These are phyloP conservation scores for Emesis furor DNA, from an alignment of 2,888 invertebrate species.

Conservation along the genomic window DNA sequence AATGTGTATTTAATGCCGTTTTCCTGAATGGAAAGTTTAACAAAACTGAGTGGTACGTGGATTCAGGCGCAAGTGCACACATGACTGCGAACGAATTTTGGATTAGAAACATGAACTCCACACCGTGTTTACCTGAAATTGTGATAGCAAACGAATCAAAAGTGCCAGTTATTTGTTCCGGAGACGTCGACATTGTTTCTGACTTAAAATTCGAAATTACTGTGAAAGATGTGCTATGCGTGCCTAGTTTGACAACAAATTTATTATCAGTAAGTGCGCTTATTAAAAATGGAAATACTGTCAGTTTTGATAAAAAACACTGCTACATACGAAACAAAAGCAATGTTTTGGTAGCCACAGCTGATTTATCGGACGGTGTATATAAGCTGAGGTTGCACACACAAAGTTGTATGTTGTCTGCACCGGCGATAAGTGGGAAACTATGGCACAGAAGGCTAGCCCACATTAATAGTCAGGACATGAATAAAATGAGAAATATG, in stretches of 20 bases:
- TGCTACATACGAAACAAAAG: constrained; percentile 36
- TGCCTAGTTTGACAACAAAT: constrained; percentile 46
- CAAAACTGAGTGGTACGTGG: constrained; percentile 47
- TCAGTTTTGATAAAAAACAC: constrained; percentile 34
- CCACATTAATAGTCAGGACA: constrained; percentile 57
- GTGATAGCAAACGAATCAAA: constrained; percentile 46
- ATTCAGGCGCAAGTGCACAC: constrained; percentile 61
- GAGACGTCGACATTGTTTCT: constrained; percentile 40
- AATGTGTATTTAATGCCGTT: constrained; percentile 63
- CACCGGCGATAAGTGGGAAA: constrained; percentile 28
- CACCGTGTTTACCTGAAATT: constrained; percentile 43
- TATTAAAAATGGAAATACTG: constrained; percentile 51
- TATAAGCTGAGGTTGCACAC: constrained; percentile 23
- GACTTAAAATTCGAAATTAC: constrained; percentile 39
- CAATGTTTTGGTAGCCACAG: constrained; percentile 24
- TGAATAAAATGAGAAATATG: constrained; percentile 63
- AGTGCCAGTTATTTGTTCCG: constrained; percentile 53
- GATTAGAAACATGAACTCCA: constrained; percentile 41
- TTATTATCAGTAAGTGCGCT: constrained; percentile 50
- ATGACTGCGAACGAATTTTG: constrained; percentile 59
- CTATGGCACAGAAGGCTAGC: constrained; percentile 58
- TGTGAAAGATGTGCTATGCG: constrained; percentile 42
- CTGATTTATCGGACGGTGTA: constrained; percentile 19
- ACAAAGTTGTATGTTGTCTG: constrained; percentile 24
- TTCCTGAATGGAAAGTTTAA: constrained; percentile 63